phyloP scores from a whole-genome alignment of 1,140 invertebrate genomes.

The Heliconius eleuchia region DNA sequence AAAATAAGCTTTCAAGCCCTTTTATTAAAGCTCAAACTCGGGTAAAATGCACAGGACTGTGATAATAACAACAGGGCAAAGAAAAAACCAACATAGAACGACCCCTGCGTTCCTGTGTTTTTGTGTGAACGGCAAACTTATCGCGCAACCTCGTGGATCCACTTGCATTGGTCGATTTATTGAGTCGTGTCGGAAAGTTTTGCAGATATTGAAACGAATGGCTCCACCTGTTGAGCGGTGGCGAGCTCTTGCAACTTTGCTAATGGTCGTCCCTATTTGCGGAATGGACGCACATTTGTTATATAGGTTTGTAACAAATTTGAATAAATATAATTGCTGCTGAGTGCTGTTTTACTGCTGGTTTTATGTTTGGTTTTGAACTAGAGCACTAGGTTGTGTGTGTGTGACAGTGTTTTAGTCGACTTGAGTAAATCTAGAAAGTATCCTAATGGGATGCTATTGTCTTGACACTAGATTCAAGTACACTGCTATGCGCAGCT shows the following conservation, averaged over 20 bases:
- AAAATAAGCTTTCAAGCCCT: slow-evolving; percentile 33
- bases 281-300: slow-evolving; percentile 60
- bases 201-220: slow-evolving; percentile 79
- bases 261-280: slow-evolving; percentile 70
- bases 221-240: slow-evolving; percentile 72
- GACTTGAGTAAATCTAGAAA: no score
- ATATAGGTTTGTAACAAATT: slow-evolving; percentile 45
- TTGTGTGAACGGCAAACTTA: slow-evolving; percentile 45
- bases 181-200: slow-evolving; percentile 75
- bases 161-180: slow-evolving; percentile 66
- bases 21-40: slow-evolving; percentile 57
- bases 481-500: no score
- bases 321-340: slow-evolving; percentile 14
- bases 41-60: slow-evolving; percentile 45
- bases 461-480: no score
- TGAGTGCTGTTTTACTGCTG: not conserved
- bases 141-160: slow-evolving; percentile 48
- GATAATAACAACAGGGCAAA: slow-evolving; percentile 74
- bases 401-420: not conserved
- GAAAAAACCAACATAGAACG: slow-evolving; percentile 58
- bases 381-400: not conserved
- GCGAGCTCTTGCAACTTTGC: slow-evolving; percentile 56
- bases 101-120: slow-evolving; percentile 40
- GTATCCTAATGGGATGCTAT: no score
- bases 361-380: not conserved